These are phyloP conservation scores for Euplexia lucipara DNA, from an alignment of 2,888 invertebrate species.

Conservation along the genomic window DNA sequence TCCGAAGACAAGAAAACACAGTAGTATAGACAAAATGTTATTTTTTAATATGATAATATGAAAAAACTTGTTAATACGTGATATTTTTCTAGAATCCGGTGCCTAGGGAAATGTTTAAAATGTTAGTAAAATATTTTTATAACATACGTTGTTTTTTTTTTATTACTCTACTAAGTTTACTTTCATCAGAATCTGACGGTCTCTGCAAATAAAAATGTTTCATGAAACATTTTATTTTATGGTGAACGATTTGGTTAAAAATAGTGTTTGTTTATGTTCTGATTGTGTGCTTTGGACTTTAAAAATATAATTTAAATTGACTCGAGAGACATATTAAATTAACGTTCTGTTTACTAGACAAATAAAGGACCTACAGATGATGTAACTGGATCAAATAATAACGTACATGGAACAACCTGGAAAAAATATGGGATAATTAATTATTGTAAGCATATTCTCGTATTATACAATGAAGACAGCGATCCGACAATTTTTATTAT, in stretches of 20 bases:
- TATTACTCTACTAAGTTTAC: constrained; percentile 29
- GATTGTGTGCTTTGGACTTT: constrained; percentile 16
- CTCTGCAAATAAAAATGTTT: constrained; percentile 36
- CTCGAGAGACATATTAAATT: constrained; percentile 19
- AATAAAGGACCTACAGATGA: constrained; percentile 3
- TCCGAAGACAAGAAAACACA: constrained; percentile 83
- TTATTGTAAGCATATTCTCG: not conserved
- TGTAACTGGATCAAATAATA: not conserved
- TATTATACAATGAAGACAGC: no score
- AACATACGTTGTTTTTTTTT: constrained; percentile 41
- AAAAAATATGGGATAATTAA: not conserved
- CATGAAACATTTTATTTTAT: constrained; percentile 25
- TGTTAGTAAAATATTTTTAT: constrained; percentile 68
- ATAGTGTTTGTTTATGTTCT: constrained; percentile 27
- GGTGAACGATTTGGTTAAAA: constrained; percentile 9
- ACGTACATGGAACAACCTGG: not conserved
- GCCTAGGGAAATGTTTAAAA: constrained; percentile 61
- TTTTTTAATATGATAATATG: constrained; percentile 3
- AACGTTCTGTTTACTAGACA: constrained; percentile 12
- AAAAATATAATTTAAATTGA: constrained; percentile 23
- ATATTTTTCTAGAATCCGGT: constrained; percentile 65
- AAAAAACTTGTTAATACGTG: constrained; percentile 55
- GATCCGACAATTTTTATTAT: no score
- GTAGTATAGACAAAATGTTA: constrained; percentile 62
- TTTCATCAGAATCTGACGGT: constrained; percentile 19